Conservation (phyloP, 2,113 vertebrate species). For the Burhinus bistriatus region DNA sequence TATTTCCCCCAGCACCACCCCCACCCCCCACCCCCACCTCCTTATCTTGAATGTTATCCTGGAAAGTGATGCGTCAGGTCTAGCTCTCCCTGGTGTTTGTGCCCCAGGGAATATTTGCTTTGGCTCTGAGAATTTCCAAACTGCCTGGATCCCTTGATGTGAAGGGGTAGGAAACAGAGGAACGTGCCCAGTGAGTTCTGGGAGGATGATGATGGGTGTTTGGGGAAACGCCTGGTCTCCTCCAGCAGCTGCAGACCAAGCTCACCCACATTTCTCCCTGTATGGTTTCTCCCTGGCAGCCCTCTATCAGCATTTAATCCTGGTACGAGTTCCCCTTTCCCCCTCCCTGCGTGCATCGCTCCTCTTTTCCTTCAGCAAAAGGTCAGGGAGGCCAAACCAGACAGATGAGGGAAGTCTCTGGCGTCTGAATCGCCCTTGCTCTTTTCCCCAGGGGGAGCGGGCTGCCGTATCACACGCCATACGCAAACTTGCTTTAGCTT, state of each 20-base stretch:
- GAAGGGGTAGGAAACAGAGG: not conserved
- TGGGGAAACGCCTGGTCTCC: not conserved
- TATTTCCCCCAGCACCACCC: too few species aligned
- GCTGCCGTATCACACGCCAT: not conserved
- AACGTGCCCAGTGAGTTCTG: fast-evolving
- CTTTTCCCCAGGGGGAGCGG: not conserved
- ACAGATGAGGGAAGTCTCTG: not conserved
- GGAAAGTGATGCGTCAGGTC: not conserved
- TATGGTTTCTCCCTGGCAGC: not conserved
- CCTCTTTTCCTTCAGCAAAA: not conserved
- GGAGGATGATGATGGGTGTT: not conserved
- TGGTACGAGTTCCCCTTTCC: not conserved
- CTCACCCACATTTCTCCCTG: not conserved
- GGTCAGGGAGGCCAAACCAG: not conserved
- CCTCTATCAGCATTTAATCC: not conserved
- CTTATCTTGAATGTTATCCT: not conserved
- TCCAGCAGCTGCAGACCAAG: not conserved
- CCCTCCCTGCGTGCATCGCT: not conserved
- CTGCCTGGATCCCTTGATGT: not conserved
- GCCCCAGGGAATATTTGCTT: not conserved
- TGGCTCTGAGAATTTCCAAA: not conserved
- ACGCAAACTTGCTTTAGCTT: not conserved
- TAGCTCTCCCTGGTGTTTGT: not conserved
- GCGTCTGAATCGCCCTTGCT: not conserved
- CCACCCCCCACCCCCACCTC: too few species aligned